These are phyloP conservation scores for Eurypyga helias DNA, from an alignment of 2,113 vertebrate species.

Conservation along the genomic window DNA sequence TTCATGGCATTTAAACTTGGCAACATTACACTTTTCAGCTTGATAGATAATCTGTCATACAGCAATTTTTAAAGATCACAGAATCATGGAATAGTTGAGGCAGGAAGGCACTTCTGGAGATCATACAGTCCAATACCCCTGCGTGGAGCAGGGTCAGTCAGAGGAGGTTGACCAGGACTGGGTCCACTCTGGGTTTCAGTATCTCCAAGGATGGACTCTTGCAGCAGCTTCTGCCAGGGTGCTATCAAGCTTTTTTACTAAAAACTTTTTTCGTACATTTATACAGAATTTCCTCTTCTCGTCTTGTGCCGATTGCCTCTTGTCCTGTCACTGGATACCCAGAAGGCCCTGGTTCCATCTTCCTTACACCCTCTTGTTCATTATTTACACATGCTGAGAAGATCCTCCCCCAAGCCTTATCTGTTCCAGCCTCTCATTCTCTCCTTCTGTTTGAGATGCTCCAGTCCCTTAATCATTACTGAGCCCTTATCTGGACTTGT, in stretches of 20 bases:
- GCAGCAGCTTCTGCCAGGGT: not conserved
- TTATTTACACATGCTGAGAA: not conserved
- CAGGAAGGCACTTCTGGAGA: not conserved
- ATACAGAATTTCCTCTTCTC: not conserved
- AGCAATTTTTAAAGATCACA: not conserved
- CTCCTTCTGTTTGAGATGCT: not conserved
- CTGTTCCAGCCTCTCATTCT: not conserved
- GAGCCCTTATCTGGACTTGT: not conserved
- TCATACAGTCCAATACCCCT: rapidly evolving
- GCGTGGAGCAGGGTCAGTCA: not conserved
- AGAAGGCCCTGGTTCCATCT: not conserved
- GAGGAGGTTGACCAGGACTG: not conserved
- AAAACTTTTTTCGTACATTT: not conserved
- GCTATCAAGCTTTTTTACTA: not conserved
- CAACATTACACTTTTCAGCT: not conserved
- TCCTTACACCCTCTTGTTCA: not conserved
- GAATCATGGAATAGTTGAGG: not conserved
- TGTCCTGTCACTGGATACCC: not conserved
- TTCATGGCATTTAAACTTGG: not conserved
- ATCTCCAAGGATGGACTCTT: not conserved
- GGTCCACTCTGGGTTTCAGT: not conserved
- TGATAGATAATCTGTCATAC: not conserved
- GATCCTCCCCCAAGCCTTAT: not conserved
- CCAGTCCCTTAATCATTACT: not conserved
- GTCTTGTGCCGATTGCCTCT: not conserved